A percentile compares a stretch with the other conserved stretches of the same genome.
phyloP scores from a whole-genome alignment of 2,113 vertebrate genomes.

The Nannobrachium achirus region DNA sequence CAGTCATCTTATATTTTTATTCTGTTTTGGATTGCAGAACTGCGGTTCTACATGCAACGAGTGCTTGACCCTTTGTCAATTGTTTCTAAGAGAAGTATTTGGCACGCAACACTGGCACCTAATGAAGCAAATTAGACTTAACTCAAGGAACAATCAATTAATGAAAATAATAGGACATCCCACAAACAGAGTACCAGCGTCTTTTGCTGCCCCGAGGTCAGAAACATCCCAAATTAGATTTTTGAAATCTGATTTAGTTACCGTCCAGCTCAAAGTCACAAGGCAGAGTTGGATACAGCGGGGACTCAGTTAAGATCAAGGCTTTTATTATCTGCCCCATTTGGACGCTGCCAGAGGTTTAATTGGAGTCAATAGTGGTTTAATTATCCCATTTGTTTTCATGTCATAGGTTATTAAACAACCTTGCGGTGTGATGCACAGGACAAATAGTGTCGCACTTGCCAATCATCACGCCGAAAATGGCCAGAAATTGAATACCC shows the following conservation, averaged over 20 bases:
- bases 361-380: slow-evolving; percentile 71
- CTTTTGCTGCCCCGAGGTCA: neutral
- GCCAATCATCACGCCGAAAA: slow-evolving; percentile 41
- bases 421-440: slow-evolving; percentile 20
- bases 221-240: slow-evolving; percentile 35
- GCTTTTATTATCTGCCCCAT: slow-evolving; percentile 62
- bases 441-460: slow-evolving; percentile 55
- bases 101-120: too few species aligned
- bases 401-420: slow-evolving; percentile 43
- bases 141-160: too few species aligned
- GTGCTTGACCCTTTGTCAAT: slow-evolving; percentile 31
- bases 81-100: slow-evolving; percentile 4
- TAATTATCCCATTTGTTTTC: slow-evolving; percentile 74
- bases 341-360: slow-evolving; percentile 57
- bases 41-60: slow-evolving; percentile 31
- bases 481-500: slow-evolving; percentile 19
- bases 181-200: too few species aligned
- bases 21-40: slow-evolving; percentile 14
- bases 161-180: too few species aligned
- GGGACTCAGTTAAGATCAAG: slow-evolving; percentile 45
- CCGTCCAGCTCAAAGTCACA: slow-evolving; percentile 23
- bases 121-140: too few species aligned
- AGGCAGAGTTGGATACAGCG: slow-evolving; percentile 31
- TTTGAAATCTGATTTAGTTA: slow-evolving; percentile 61
- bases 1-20: neutral